Percentiles rank a stretch among this genome's conserved stretches.
Conservation (phyloP, 2,797 vertebrate species). For the Rhynchonycteris naso region DNA sequence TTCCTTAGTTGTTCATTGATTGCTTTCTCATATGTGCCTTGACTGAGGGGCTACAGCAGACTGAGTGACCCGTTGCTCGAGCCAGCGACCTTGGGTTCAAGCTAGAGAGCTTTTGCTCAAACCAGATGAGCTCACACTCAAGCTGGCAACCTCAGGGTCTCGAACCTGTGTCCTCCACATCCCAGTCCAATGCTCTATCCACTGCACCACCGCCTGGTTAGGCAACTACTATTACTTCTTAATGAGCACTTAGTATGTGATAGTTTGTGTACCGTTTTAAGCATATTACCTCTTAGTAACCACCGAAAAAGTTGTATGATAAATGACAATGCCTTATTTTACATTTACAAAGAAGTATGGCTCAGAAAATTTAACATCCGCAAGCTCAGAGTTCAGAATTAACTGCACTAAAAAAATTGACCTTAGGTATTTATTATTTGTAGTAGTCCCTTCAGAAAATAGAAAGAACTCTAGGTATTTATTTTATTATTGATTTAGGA, state of each 20-base stretch:
- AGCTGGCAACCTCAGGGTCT: too few relatives aligned
- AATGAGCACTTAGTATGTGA: not conserved
- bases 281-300: not conserved
- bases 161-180: too few relatives aligned
- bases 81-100: too few relatives aligned
- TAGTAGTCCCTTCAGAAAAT: not conserved
- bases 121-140: too few relatives aligned
- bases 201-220: too few relatives aligned
- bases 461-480: not conserved
- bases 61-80: too few relatives aligned
- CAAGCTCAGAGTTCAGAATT: not conserved
- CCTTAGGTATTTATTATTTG: not conserved
- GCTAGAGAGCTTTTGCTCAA: too few relatives aligned
- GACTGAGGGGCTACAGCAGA: too few relatives aligned
- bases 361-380: not conserved
- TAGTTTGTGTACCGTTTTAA: not conserved
- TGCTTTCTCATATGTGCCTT: too few relatives aligned
- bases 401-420: not conserved
- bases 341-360: not conserved
- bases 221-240: not conserved
- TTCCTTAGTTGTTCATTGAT: too few relatives aligned
- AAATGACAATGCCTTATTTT: not conserved
- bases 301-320: not conserved
- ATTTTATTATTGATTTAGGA: constrained; percentile 32
- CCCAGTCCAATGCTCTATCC: too few relatives aligned